These are phyloP conservation scores for Riptortus pedestris DNA, from an alignment of 1,140 invertebrate genomes.

Conservation along the genomic window DNA sequence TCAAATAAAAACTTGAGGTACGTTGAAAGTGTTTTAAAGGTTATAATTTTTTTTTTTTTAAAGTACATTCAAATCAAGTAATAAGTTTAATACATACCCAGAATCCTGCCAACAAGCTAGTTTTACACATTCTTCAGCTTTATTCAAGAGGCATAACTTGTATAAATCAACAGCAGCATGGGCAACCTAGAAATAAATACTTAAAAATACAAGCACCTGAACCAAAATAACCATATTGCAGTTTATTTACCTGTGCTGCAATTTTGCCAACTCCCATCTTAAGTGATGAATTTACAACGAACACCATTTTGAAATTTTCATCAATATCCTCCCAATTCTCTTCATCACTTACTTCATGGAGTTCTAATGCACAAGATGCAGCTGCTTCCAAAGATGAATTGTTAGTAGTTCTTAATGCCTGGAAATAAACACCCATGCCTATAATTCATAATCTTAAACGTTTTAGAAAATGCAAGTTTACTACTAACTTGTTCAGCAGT, in stretches of 20 bases:
- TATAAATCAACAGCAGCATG: constrained; percentile 51
- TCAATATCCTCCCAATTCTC: constrained; percentile 35
- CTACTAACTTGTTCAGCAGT: constrained; percentile 19
- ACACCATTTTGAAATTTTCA: constrained; percentile 50
- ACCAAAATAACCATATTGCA: neutral
- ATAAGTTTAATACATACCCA: constrained; percentile 39
- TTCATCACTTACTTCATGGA: constrained; percentile 17
- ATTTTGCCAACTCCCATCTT: constrained; percentile 51
- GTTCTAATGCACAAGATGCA: constrained; percentile 30
- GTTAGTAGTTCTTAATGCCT: constrained; percentile 19
- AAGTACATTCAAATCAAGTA: too few species aligned
- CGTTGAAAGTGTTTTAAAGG: too few species aligned
- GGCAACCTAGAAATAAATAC: constrained; percentile 41
- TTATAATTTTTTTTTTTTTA: too few species aligned
- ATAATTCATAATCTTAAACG: too few species aligned
- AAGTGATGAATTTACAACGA: constrained; percentile 49
- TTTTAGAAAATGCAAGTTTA: too few species aligned
- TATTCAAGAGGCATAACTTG: constrained; percentile 37
- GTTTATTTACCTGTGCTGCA: constrained; percentile 19
- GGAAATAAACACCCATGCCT: neutral
- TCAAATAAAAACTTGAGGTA: too few species aligned
- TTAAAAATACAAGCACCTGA: neutral
- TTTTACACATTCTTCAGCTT: constrained; percentile 40
- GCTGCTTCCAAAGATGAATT: constrained; percentile 22
- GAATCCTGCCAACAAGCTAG: constrained; percentile 43